phyloP scores from a whole-genome alignment of 2,113 vertebrate genomes.

The Daphoenositta chrysoptera region DNA sequence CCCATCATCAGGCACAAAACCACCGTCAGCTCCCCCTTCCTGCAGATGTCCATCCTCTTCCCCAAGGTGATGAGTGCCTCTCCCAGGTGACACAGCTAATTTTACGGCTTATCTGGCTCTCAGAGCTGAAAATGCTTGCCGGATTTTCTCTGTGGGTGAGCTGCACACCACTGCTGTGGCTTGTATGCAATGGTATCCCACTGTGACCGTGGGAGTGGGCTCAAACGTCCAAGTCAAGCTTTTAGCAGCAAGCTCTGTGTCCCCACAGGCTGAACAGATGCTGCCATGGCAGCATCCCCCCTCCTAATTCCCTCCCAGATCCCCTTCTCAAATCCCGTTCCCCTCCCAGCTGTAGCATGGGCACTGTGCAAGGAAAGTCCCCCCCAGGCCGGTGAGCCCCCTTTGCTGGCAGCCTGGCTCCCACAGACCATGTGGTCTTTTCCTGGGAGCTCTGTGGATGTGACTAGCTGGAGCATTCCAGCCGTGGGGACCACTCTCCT shows the following conservation, averaged over 20 bases:
- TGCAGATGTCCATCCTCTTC: background rate
- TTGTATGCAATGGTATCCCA: background rate
- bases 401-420: background rate
- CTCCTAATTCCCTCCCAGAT: background rate
- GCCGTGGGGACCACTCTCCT: background rate
- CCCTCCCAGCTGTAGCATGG: background rate
- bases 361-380: background rate
- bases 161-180: background rate
- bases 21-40: background rate
- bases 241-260: background rate
- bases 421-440: background rate
- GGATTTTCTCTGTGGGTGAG: background rate
- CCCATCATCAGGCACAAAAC: background rate
- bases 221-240: background rate
- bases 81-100: background rate
- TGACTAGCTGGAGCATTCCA: background rate
- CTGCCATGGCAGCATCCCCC: background rate
- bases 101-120: background rate
- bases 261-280: rapidly evolving
- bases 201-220: background rate
- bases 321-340: background rate
- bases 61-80: background rate
- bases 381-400: background rate
- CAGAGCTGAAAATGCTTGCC: background rate
- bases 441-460: background rate